phyloP scores from a whole-genome alignment of 2,797 vertebrate species.

The Cheracebus regulus region DNA sequence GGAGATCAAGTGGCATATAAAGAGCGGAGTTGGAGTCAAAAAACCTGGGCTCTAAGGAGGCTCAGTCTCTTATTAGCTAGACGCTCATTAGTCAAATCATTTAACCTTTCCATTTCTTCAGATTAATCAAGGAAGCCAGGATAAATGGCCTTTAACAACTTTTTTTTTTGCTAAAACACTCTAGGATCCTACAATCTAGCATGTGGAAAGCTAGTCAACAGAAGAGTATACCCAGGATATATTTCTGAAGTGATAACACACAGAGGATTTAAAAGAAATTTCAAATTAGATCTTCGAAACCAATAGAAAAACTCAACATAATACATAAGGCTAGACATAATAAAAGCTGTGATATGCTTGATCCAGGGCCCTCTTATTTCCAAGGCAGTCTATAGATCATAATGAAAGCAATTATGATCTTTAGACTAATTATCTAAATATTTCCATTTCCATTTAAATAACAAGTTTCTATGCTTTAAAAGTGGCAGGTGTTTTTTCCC shows the following conservation, averaged over 20 bases:
- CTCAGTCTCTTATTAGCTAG: background rate
- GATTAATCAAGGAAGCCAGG: background rate
- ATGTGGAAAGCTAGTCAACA: background rate
- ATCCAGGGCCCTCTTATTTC: background rate
- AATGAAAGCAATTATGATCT: background rate
- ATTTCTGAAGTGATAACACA: background rate
- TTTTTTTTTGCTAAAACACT: background rate
- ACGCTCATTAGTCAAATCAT: background rate
- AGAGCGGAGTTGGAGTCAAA: background rate
- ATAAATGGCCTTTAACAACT: background rate
- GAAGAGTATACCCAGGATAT: background rate
- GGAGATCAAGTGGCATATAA: background rate
- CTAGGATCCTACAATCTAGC: background rate
- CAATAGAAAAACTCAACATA: background rate
- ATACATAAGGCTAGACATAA: background rate
- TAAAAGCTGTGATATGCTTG: background rate
- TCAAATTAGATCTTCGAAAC: background rate
- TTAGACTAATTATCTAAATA: no score
- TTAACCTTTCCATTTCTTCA: conserved; percentile 27
- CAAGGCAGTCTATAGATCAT: conserved; percentile 8
- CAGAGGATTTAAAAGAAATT: conserved; percentile 18
- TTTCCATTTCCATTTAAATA: conserved; percentile 30
- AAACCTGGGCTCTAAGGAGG: background rate
- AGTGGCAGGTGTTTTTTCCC: background rate
- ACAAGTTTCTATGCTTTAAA: conserved; percentile 8